Conservation (phyloP, 2,113 vertebrate genomes). For the Grantiella picta region DNA sequence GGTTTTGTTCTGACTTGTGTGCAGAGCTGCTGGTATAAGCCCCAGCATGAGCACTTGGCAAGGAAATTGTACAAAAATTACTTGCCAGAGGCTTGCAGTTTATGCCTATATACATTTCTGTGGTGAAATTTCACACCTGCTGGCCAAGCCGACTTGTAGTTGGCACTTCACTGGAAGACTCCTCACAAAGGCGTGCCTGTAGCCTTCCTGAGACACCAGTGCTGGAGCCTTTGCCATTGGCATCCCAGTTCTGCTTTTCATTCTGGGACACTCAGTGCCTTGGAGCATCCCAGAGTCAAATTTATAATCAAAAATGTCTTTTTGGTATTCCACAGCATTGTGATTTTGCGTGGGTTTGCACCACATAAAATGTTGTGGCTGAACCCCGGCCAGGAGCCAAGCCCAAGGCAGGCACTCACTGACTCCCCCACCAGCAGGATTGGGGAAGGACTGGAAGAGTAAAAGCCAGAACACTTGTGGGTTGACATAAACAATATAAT, state of each 20-base stretch:
- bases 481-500: background rate
- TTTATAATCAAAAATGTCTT: background rate
- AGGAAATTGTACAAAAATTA: background rate
- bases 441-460: background rate
- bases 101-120: background rate
- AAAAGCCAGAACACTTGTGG: background rate
- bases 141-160: background rate
- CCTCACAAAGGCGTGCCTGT: background rate
- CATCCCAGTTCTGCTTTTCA: background rate
- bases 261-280: background rate
- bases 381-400: background rate
- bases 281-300: background rate
- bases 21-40: background rate
- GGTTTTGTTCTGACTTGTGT: background rate
- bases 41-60: background rate
- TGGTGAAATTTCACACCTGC: background rate
- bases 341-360: background rate
- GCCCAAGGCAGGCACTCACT: background rate
- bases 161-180: background rate
- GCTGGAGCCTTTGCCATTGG: background rate
- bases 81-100: conserved; percentile 7
- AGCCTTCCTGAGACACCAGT: background rate
- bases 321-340: background rate
- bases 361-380: background rate
- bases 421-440: background rate